Evolutionary conservation across 2,113 vertebrate genomes (phyloP).

Genomic region (Lycaon pictus): DNA sequence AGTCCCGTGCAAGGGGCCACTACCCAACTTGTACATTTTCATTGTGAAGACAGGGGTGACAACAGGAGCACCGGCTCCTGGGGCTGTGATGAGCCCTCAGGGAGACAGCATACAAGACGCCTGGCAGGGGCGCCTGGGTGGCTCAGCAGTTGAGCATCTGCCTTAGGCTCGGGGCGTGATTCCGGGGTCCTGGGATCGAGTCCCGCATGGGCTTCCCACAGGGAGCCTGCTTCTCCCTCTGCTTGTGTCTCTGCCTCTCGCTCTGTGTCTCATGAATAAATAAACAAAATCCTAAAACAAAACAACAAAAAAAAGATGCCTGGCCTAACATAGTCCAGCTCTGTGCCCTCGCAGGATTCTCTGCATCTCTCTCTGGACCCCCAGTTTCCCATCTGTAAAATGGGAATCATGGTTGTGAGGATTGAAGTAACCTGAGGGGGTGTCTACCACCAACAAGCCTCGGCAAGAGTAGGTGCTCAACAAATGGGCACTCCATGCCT

Average conservation of each 20-base stretch:
- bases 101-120: fast-evolving
- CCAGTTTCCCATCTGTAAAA: neutral
- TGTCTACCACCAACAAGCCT: neutral
- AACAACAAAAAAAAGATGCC: neutral
- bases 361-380: neutral
- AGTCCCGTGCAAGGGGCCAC: neutral
- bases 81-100: neutral
- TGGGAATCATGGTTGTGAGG: neutral
- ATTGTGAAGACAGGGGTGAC: neutral
- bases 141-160: no score
- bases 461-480: neutral
- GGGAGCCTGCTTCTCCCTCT: no score
- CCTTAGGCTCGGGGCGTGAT: no score
- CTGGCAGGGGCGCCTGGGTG: no score
- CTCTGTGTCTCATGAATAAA: no score
- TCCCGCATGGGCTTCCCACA: no score
- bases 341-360: neutral
- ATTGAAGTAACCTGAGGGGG: neutral
- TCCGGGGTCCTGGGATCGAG: no score
- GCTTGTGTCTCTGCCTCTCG: no score
- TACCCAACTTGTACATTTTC: neutral
- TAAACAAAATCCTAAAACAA: no score
- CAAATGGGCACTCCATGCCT: neutral
- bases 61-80: fast-evolving
- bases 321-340: fast-evolving